These are phyloP conservation scores for Venusia cambrica DNA, from an alignment of 2,888 invertebrate species.

Conservation along the genomic window DNA sequence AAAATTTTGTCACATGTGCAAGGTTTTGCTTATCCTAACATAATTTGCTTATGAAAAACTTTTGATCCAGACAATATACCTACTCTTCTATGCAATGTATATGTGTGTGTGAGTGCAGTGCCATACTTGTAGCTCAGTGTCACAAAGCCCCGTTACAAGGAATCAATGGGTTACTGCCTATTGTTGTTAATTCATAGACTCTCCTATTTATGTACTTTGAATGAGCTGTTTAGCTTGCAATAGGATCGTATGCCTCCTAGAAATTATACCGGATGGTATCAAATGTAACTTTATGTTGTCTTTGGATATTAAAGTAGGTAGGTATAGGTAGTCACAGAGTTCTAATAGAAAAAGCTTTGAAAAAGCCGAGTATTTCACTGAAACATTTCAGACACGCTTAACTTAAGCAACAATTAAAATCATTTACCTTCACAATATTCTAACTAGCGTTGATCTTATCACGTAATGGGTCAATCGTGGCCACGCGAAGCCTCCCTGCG, in stretches of 20 bases:
- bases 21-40: too few species aligned
- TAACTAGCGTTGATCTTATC: conserved; percentile 25
- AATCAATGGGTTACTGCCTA: conserved; percentile 51
- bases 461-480: conserved; percentile 28
- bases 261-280: conserved; percentile 45
- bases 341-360: neutral
- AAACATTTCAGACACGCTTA: conserved; percentile 3
- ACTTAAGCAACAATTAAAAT: conserved; percentile 13
- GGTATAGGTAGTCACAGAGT: too few species aligned
- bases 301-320: too few species aligned
- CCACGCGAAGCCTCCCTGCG: conserved; percentile 28
- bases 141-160: conserved; percentile 70
- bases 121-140: conserved; percentile 36
- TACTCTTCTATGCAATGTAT: too few species aligned
- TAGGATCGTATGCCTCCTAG: conserved; percentile 46
- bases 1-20: too few species aligned
- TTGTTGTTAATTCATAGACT: conserved; percentile 66
- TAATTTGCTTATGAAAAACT: too few species aligned
- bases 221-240: conserved; percentile 62
- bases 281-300: conserved; percentile 8
- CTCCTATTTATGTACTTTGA: conserved; percentile 52
- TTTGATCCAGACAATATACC: too few species aligned
- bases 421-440: conserved; percentile 13
- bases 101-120: neutral
- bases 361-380: conserved; percentile 5